Conservation (phyloP, 2,888 invertebrate species). For the Strigamia maritima region DNA sequence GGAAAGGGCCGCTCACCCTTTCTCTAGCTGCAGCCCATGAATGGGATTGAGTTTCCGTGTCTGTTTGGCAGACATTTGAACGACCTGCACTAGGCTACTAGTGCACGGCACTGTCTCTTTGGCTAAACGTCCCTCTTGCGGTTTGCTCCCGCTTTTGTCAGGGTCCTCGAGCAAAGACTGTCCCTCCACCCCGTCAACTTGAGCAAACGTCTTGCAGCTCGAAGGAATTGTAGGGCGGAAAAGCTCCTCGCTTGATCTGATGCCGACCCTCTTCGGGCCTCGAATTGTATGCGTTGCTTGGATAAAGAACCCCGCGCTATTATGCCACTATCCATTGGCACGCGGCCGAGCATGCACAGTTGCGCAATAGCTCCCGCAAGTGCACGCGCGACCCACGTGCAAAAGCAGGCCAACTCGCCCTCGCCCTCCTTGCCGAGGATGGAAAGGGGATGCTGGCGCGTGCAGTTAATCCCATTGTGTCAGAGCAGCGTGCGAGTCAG, state of each 20-base stretch:
- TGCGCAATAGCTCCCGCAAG: constrained; percentile 30
- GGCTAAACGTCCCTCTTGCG: constrained; percentile 23
- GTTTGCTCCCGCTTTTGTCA: constrained; percentile 23
- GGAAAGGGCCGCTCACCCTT: constrained; percentile 1
- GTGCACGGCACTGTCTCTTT: constrained; percentile 13
- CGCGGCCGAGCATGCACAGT: constrained; percentile 26
- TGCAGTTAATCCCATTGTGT: constrained; percentile 19
- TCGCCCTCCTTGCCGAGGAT: neutral
- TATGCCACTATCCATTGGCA: constrained; percentile 25
- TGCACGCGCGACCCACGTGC: constrained; percentile 35
- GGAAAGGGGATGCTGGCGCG: constrained; percentile 28
- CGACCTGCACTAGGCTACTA: neutral
- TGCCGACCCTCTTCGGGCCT: constrained; percentile 7
- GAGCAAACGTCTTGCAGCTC: constrained; percentile 23
- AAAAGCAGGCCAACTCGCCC: constrained; percentile 12
- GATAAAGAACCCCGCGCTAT: constrained; percentile 23
- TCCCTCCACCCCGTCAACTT: constrained; percentile 23
- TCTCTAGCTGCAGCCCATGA: neutral
- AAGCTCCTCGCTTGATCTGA: constrained; percentile 16
- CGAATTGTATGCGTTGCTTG: constrained; percentile 11
- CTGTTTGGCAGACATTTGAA: neutral
- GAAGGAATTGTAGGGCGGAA: constrained; percentile 19
- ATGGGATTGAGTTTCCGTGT: neutral
- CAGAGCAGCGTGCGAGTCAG: constrained; percentile 19
- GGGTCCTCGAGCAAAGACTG: constrained; percentile 12